phyloP scores from a whole-genome alignment of 2,113 vertebrate species.

The Spheniscus mendiculus region DNA sequence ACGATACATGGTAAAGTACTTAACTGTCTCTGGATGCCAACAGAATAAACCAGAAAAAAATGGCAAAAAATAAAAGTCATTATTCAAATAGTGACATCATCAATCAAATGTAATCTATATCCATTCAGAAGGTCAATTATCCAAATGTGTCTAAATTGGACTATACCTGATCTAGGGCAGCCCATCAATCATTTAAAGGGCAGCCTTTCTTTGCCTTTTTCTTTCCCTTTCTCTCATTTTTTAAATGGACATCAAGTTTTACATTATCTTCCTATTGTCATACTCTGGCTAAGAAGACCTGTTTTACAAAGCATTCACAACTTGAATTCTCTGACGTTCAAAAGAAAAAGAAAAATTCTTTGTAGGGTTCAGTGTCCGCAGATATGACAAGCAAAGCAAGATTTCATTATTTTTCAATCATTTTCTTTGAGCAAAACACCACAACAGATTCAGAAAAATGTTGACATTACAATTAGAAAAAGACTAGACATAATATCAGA shows the following conservation, averaged over 20 bases:
- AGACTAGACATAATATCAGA: slow-evolving; percentile 9
- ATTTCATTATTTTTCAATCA: slow-evolving; percentile 27
- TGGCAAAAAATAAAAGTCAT: slow-evolving; percentile 75
- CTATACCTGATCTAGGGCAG: slow-evolving; percentile 74
- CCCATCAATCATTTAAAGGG: slow-evolving; percentile 81
- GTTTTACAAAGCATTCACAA: slow-evolving; percentile 17
- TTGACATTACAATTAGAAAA: slow-evolving; percentile 37
- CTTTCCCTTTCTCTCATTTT: slow-evolving; percentile 62
- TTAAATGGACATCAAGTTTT: slow-evolving; percentile 61
- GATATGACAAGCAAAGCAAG: neutral
- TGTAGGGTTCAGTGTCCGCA: neutral
- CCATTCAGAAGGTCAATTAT: slow-evolving; percentile 85
- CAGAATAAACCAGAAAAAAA: slow-evolving; percentile 65
- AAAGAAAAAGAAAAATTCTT: slow-evolving; percentile 17
- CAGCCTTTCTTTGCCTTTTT: slow-evolving; percentile 60
- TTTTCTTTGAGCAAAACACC: slow-evolving; percentile 43
- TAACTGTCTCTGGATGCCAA: slow-evolving; percentile 74
- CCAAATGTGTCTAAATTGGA: slow-evolving; percentile 81
- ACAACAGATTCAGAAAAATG: slow-evolving; percentile 35
- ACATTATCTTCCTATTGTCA: slow-evolving; percentile 42
- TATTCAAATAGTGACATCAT: slow-evolving; percentile 74
- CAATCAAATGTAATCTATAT: slow-evolving; percentile 84
- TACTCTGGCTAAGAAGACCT: neutral
- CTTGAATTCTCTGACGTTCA: neutral
- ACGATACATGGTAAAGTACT: slow-evolving; percentile 60